These are phyloP conservation scores for Cancer borealis DNA, from an alignment of 2,888 invertebrate species.

Conservation along the genomic window DNA sequence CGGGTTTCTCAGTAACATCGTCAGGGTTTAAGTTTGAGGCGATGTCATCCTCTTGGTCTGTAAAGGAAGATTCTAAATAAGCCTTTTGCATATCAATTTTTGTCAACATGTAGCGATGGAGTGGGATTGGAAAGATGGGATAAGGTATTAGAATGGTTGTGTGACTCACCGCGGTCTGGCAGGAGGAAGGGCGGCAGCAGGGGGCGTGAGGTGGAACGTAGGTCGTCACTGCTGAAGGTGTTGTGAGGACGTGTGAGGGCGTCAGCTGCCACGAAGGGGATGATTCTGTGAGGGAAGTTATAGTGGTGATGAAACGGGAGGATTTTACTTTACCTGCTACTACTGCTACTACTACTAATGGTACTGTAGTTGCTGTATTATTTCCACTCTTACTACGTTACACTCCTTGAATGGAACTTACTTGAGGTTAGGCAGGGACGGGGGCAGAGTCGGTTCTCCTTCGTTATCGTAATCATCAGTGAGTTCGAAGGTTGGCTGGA, in stretches of 20 bases:
- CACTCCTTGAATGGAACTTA: slow-evolving; percentile 4
- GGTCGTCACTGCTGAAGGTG: slow-evolving; percentile 56
- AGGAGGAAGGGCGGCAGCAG: slow-evolving; percentile 48
- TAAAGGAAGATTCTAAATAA: not conserved
- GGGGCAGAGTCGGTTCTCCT: slow-evolving; percentile 71
- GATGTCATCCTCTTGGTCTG: slow-evolving; percentile 14
- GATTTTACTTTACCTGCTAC: not conserved
- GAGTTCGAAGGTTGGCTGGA: slow-evolving; percentile 62
- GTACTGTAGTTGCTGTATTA: not conserved
- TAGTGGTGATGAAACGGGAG: not conserved
- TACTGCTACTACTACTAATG: not conserved
- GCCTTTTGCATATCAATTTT: not conserved
- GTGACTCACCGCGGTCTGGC: not conserved
- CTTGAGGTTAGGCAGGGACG: slow-evolving; percentile 76
- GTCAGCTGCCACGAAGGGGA: slow-evolving; percentile 92
- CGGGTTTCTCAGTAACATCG: not conserved
- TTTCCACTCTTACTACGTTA: not conserved
- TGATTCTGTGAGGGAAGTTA: slow-evolving; percentile 84
- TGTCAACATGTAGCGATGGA: not conserved
- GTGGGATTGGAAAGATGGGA: not conserved
- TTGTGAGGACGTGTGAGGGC: slow-evolving; percentile 84
- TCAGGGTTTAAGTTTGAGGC: slow-evolving; percentile 25
- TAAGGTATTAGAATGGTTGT: not conserved
- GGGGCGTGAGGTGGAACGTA: slow-evolving; percentile 52
- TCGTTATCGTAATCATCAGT: slow-evolving; percentile 48